Percentiles rank a stretch among this genome's conserved stretches.
Conservation (phyloP, 2,888 invertebrate genomes). For the Cosmia trapezina region DNA sequence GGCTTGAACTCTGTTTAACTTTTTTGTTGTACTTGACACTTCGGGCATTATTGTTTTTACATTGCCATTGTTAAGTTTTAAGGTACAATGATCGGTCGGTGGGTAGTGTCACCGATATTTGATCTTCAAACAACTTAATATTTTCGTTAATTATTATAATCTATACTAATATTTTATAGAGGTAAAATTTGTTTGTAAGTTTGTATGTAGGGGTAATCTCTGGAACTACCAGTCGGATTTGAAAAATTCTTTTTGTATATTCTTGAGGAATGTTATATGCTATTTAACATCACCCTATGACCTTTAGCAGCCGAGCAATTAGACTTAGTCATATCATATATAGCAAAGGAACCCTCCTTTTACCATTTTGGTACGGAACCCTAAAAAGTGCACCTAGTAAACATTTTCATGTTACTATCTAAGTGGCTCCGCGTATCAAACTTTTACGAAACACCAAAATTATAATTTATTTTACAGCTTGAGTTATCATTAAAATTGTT, state of each 20-base stretch:
- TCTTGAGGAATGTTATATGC: too few relatives aligned
- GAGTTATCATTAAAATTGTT: not conserved
- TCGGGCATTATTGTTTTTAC: conserved; percentile 25
- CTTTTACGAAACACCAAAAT: not conserved
- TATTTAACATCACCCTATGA: too few relatives aligned
- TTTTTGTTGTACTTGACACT: conserved; percentile 35
- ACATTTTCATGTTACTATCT: not conserved
- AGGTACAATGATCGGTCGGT: not conserved
- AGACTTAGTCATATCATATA: too few relatives aligned
- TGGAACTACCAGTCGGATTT: too few relatives aligned
- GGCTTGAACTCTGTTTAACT: conserved; percentile 22
- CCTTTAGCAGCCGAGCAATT: too few relatives aligned
- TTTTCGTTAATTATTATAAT: not conserved
- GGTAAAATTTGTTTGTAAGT: too few relatives aligned
- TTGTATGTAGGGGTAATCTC: too few relatives aligned
- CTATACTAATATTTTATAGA: too few relatives aligned
- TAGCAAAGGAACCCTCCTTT: too few relatives aligned
- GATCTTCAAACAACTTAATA: not conserved
- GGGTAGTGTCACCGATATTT: not conserved
- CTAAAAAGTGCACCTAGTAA: too few relatives aligned
- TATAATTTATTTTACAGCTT: not conserved
- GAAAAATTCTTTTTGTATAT: too few relatives aligned
- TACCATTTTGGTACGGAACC: too few relatives aligned
- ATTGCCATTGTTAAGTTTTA: conserved; percentile 29
- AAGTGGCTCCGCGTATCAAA: not conserved